Conservation (phyloP, 2,113 vertebrate species). For the Heptranchias perlo region DNA sequence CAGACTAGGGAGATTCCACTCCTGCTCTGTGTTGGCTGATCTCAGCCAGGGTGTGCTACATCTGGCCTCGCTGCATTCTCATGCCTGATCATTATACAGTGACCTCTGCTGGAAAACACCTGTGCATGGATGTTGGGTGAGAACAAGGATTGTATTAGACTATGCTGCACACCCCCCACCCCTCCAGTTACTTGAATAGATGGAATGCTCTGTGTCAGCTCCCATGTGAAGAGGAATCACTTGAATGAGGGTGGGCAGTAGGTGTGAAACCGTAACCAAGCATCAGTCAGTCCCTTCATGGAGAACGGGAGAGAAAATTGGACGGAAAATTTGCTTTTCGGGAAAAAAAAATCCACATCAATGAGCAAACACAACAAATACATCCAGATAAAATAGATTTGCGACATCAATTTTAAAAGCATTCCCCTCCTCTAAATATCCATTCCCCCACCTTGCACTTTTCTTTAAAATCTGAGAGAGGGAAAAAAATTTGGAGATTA, state of each 20-base stretch:
- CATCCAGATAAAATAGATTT: not conserved
- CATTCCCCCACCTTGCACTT: not conserved
- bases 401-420: not conserved
- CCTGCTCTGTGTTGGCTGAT: not conserved
- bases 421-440: not conserved
- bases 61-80: not conserved
- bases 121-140: not conserved
- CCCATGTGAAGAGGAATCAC: not conserved
- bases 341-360: not conserved
- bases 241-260: too few relatives aligned
- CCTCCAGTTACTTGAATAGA: not conserved
- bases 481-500: not conserved
- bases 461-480: not conserved
- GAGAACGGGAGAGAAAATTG: not conserved
- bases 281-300: not conserved
- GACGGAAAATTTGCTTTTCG: not conserved
- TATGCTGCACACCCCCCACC: too few relatives aligned
- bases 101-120: not conserved
- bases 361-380: not conserved
- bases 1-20: not conserved
- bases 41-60: not conserved
- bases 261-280: too few relatives aligned
- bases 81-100: not conserved
- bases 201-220: not conserved
- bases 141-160: not conserved